These are phyloP conservation scores for Polypedilum vanderplanki DNA, from an alignment of 1,140 invertebrate species.

Conservation along the genomic window DNA sequence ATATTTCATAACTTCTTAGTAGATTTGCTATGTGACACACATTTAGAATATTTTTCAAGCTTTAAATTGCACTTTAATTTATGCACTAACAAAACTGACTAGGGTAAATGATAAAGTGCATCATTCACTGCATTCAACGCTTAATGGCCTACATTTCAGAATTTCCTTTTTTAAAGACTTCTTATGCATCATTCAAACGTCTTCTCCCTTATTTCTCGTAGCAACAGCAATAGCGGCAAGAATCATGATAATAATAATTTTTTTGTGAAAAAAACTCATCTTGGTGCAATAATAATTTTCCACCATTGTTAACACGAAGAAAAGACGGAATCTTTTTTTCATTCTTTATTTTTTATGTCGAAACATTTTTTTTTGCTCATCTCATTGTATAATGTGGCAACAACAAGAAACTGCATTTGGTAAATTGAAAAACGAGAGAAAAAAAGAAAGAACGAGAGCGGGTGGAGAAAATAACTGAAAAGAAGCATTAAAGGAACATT, in stretches of 20 bases:
- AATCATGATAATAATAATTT: background rate
- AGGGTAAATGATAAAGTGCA: background rate
- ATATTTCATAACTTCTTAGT: too few relatives aligned
- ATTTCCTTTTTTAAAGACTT: background rate
- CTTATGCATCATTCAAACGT: background rate
- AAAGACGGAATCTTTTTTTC: background rate
- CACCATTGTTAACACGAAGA: background rate
- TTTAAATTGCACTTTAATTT: too few relatives aligned
- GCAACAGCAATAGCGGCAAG: background rate
- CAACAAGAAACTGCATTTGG: background rate
- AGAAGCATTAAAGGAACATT: constrained; percentile 11
- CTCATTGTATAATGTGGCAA: background rate
- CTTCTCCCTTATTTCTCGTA: background rate
- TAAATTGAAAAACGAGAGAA: background rate
- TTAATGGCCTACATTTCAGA: background rate
- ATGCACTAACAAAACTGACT: too few relatives aligned
- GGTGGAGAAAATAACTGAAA: background rate
- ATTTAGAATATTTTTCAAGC: too few relatives aligned
- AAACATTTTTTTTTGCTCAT: background rate
- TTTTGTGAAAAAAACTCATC: background rate
- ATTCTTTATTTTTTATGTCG: background rate
- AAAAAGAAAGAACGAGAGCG: background rate
- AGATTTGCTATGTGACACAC: too few relatives aligned
- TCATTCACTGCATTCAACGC: background rate
- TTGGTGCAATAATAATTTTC: constrained; percentile 18